phyloP scores from a whole-genome alignment of 2,113 vertebrate genomes.

The Eudyptes chrysolophus region DNA sequence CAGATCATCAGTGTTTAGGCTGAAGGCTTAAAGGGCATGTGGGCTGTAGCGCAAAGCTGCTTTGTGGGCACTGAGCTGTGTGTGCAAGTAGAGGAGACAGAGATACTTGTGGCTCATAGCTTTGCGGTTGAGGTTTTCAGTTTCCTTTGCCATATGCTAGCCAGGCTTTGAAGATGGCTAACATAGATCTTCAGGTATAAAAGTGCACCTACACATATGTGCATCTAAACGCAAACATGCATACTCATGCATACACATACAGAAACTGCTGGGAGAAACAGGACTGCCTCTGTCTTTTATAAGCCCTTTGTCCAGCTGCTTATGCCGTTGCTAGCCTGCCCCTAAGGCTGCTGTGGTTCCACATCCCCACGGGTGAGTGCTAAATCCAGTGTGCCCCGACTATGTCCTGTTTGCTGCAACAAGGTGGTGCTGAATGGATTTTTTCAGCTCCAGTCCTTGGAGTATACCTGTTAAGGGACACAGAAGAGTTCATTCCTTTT shows the following conservation, averaged over 20 bases:
- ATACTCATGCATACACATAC: accelerated
- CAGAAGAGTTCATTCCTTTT: neutral
- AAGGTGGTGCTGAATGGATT: neutral
- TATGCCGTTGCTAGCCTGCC: neutral
- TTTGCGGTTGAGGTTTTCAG: neutral
- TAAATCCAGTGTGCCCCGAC: neutral
- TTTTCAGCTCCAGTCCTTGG: neutral
- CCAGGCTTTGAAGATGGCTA: neutral
- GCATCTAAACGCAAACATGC: accelerated
- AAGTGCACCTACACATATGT: accelerated
- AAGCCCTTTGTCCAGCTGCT: neutral
- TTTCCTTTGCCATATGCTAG: neutral
- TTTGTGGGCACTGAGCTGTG: neutral
- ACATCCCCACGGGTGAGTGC: neutral
- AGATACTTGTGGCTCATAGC: neutral
- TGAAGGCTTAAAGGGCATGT: neutral
- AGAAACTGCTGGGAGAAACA: neutral
- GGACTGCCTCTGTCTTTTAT: neutral
- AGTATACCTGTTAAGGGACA: neutral
- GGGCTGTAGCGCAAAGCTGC: neutral
- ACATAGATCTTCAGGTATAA: neutral
- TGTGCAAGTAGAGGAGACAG: neutral
- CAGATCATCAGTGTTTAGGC: neutral
- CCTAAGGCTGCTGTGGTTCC: neutral
- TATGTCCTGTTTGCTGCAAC: neutral